A percentile compares a stretch with the other conserved stretches of the same genome.
phyloP scores from a whole-genome alignment of 1,140 invertebrate species.

The Anoplophora glabripennis region DNA sequence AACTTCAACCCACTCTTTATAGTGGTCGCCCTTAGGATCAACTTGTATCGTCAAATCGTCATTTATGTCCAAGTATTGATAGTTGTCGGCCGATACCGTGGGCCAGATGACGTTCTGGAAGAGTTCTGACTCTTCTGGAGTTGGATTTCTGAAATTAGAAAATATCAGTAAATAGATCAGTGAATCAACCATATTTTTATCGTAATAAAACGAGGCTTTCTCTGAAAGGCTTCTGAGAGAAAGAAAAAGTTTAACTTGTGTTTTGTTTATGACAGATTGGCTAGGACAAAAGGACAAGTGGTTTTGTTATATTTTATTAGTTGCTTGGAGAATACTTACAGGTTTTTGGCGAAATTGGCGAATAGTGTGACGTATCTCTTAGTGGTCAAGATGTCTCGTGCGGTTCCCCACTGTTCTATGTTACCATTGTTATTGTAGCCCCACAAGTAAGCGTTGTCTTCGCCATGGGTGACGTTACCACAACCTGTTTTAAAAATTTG shows the following conservation, averaged over 20 bases:
- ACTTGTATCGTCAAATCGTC: conserved; percentile 5
- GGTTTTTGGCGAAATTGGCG: conserved; percentile 16
- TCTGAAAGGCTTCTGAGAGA: no score
- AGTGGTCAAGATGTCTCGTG: conserved; percentile 3
- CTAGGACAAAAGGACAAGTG: no score
- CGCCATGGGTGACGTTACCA: conserved; percentile 18
- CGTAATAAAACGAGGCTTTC: no score
- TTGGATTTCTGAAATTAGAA: conserved; percentile 16
- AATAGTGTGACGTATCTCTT: conserved; percentile 4
- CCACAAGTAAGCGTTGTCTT: conserved; percentile 15
- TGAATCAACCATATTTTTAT: no score
- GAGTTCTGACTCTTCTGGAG: conserved; percentile 6
- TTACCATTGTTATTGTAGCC: not conserved
- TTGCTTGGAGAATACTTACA: conserved; percentile 3
- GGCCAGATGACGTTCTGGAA: conserved; percentile 18
- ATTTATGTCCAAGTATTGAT: conserved; percentile 17
- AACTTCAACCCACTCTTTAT: conserved; percentile 4
- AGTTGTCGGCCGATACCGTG: conserved; percentile 1
- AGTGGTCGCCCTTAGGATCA: conserved; percentile 4
- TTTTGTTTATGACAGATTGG: no score
- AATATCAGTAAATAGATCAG: not conserved
- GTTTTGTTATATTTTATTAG: not conserved
- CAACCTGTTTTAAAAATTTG: not conserved
- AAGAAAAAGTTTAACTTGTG: no score
- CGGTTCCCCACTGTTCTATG: conserved; percentile 9